Evolutionary conservation across 1,140 invertebrate genomes (phyloP).

Genomic region (Caenorhabditis tropicalis): DNA sequence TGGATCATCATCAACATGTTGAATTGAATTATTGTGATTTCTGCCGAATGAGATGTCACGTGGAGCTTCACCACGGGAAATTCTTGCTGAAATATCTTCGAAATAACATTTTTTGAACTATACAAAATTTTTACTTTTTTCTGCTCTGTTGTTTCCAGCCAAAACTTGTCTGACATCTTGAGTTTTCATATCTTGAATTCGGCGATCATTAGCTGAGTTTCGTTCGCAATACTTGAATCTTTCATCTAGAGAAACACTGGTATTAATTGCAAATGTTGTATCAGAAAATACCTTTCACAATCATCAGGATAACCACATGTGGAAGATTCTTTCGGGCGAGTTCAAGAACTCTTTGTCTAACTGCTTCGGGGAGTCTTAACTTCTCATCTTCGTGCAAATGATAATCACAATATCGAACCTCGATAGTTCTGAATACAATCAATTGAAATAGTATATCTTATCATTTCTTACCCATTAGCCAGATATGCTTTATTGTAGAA

Average conservation of each 20-base stretch:
- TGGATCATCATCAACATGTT: neutral
- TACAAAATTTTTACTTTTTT: neutral
- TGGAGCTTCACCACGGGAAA: neutral
- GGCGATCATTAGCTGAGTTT: slow-evolving; percentile 28
- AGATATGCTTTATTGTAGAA: slow-evolving; percentile 50
- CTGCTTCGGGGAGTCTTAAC: slow-evolving; percentile 36
- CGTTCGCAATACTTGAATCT: slow-evolving; percentile 23
- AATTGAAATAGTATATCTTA: neutral
- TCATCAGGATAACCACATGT: slow-evolving; percentile 43
- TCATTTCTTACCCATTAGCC: slow-evolving; percentile 35
- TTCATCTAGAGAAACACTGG: neutral
- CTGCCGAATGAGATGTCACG: neutral
- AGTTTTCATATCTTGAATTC: slow-evolving; percentile 34
- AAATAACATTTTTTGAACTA: neutral
- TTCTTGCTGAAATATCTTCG: neutral
- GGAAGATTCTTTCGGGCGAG: slow-evolving; percentile 44
- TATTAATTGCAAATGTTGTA: neutral
- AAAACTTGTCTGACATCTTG: slow-evolving; percentile 21
- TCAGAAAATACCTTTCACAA: slow-evolving; percentile 40
- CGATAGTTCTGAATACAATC: slow-evolving; percentile 49
- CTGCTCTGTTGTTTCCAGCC: slow-evolving; percentile 12
- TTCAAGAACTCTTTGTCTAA: slow-evolving; percentile 44
- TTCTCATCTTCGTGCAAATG: slow-evolving; percentile 54
- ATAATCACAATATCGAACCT: slow-evolving; percentile 52
- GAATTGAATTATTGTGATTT: neutral